Conservation (phyloP, 2,797 vertebrate species). For the Fistularia commersonii region DNA sequence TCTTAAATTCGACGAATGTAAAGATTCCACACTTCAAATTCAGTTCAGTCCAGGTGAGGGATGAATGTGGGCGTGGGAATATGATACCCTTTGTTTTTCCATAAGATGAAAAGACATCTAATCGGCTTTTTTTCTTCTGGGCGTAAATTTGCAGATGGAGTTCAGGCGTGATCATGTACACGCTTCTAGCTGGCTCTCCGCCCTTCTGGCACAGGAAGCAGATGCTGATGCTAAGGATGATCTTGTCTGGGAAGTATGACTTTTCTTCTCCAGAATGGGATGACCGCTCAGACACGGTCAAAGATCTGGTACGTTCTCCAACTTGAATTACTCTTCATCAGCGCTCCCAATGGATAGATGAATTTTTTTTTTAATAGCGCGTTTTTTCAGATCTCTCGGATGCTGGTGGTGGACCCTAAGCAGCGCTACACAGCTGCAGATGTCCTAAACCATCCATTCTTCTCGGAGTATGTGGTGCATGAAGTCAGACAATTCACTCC, state of each 20-base stretch:
- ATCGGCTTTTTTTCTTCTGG: constrained; percentile 1
- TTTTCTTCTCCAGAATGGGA: constrained; percentile 95
- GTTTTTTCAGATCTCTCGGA: constrained; percentile 84
- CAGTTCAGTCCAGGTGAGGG: too few species aligned
- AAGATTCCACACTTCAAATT: too few species aligned
- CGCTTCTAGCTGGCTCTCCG: constrained; percentile 91
- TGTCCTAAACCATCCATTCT: constrained; percentile 90
- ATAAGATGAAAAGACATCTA: too few species aligned
- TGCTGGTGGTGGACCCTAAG: constrained; percentile 87
- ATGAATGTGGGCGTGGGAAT: too few species aligned
- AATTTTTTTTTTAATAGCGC: not conserved
- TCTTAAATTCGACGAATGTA: too few species aligned
- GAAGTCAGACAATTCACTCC: constrained; percentile 95
- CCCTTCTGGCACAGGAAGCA: constrained; percentile 99
- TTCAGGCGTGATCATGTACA: constrained; percentile 96
- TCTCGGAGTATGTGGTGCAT: constrained; percentile 89
- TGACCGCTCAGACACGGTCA: constrained; percentile 92
- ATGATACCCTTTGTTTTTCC: too few species aligned
- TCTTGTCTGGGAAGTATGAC: constrained; percentile 86
- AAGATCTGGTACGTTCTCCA: constrained; percentile 85
- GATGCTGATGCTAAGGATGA: constrained; percentile 98
- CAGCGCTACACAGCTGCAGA: constrained; percentile 82
- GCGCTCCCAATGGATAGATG: not conserved
- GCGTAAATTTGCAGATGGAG: constrained; percentile 83
- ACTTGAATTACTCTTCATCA: not conserved